Percentiles rank a stretch among this genome's conserved stretches.
These are phyloP conservation scores for Clarias macrocephalus DNA, from an alignment of 2,113 vertebrate species.

Conservation along the genomic window DNA sequence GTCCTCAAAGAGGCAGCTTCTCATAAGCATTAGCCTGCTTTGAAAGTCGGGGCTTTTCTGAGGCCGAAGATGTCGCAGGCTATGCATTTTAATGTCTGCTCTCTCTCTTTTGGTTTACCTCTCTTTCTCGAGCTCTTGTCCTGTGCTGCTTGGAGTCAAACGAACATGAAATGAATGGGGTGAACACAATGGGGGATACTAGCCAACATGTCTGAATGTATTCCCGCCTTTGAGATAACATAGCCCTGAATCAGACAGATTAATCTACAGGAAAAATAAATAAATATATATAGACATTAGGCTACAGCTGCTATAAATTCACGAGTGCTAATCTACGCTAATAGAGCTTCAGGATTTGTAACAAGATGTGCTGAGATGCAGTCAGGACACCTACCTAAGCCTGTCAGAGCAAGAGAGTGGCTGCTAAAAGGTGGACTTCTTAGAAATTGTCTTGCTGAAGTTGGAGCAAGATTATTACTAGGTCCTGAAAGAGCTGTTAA, in stretches of 20 bases:
- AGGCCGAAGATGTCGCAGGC: background rate
- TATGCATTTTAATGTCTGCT: conserved; percentile 25
- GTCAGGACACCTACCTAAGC: background rate
- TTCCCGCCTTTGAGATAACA: background rate
- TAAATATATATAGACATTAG: background rate
- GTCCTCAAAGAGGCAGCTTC: conserved; percentile 46
- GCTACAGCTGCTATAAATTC: background rate
- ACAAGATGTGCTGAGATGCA: conserved; percentile 3
- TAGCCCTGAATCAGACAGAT: background rate
- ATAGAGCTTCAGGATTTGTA: conserved; percentile 1
- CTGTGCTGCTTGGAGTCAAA: background rate
- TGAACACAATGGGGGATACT: background rate
- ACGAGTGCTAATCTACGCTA: conserved; percentile 4
- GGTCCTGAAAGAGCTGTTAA: background rate
- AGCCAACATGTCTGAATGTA: background rate
- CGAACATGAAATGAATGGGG: background rate
- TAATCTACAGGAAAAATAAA: background rate
- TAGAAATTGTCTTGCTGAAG: background rate
- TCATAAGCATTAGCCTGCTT: conserved; percentile 34
- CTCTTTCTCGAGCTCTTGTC: background rate
- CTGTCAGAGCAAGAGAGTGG: conserved; percentile 13
- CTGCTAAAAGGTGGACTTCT: background rate
- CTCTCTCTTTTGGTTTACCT: background rate
- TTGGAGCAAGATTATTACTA: background rate
- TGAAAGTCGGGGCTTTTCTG: conserved; percentile 27